Percentiles rank a stretch among this genome's conserved stretches.
Conservation (phyloP, 2,797 vertebrate genomes). For the Etheostoma perlongum region DNA sequence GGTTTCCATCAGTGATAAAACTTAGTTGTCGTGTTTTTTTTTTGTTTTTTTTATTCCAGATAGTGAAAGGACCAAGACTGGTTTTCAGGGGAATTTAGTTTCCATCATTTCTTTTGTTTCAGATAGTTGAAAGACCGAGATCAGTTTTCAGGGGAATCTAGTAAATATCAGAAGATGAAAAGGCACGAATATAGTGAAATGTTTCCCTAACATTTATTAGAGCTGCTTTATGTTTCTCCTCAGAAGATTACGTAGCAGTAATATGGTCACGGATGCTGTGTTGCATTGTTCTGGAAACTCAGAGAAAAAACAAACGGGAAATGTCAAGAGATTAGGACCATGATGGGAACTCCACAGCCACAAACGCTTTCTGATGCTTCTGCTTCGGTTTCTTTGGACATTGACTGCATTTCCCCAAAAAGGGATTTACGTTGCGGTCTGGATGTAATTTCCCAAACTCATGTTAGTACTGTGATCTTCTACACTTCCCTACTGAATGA, state of each 20-base stretch:
- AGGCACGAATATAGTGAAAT: background rate
- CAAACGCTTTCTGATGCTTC: conserved; percentile 35
- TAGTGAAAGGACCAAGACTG: no score
- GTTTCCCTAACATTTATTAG: background rate
- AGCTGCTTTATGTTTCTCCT: background rate
- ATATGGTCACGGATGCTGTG: background rate
- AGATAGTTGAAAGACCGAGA: background rate
- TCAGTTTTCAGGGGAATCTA: background rate
- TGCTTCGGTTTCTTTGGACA: conserved; percentile 37
- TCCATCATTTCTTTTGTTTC: background rate
- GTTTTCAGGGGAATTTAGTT: no score
- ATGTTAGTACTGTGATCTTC: background rate
- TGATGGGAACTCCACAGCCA: conserved; percentile 45
- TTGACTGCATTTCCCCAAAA: conserved; percentile 36
- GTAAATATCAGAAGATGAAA: background rate
- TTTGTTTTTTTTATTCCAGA: background rate
- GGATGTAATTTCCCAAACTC: conserved; percentile 11
- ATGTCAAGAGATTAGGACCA: background rate
- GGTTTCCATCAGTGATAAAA: no score
- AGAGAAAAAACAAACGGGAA: background rate
- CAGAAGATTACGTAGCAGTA: background rate
- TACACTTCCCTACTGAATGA: background rate
- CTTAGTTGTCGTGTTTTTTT: no score
- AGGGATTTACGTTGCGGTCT: background rate
- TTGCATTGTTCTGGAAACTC: background rate